Evolutionary conservation across 2,797 vertebrate species (phyloP), one percentile per base, ranked within the genome.

Genomic region (Hippocampus kuda): DNA sequence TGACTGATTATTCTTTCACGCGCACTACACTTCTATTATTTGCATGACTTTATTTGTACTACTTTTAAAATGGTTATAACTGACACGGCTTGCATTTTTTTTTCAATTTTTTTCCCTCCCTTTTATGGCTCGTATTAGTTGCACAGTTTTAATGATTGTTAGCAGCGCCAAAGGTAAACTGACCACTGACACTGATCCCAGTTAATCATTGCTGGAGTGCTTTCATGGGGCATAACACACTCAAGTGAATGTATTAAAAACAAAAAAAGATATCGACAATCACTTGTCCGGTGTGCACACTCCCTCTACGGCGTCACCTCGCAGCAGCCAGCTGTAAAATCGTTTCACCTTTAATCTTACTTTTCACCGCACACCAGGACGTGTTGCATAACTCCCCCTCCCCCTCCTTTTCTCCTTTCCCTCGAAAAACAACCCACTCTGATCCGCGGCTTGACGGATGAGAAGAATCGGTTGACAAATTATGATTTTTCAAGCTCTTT

Each of bases 401-500:
- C 24, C 24, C n/a, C 34, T 12, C 53, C 30, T 30, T 30, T 11
- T 24, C 53, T 10, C 53, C 9, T 54, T 54, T 54, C 53, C 61
- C 20, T 63, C 22, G 2, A 24, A 64, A 64, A 38, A 38, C 56
- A 59, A 59, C 2, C 5, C 3, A 34, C 6, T 1, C 27, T 20
- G 30, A 34, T 8, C 3, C 53, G 11, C 38, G 22, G 3, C 38
- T 38, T 7, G 61, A 6, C 34, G 5, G 61, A 12, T 4, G 1
- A 18, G 46, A 27, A 18, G 27, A 27, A 30, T 46, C 24, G 10
- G 24, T 15, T 0, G 11, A 1, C 1, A 18, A 12, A 49, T 66
- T 4, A 66, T 66, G 65, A 82, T 90, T 81, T 77, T 89, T 49
- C 57, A 87, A 51, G 67, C 75, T 11, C 8, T 89, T 60, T 84